Base-by-base conservation (phyloP, 2,113 vertebrate species). In the Atherinomorus stipes region DNA sequence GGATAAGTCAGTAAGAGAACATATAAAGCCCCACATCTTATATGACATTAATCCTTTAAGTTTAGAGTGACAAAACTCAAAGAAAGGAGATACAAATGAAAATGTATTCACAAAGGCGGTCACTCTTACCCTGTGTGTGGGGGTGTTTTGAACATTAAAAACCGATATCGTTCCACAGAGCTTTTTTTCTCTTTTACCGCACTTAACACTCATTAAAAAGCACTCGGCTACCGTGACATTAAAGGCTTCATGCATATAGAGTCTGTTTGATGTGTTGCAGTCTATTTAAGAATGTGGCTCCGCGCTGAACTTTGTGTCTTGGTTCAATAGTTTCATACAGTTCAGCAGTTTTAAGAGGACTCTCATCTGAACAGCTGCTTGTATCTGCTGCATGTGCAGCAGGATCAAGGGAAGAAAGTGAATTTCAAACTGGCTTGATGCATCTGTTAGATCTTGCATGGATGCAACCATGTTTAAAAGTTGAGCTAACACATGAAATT, bases 241-340 rank as follows among this genome's bases (percentile, higher is more conserved):
- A 75, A 64, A 71, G 45, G 7, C 37, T 44, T 45, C 18, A n/a
- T 56, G 25, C 28, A 44, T 49, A 42, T 7, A 22, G 10, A 25
- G 42, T 59, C 47, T 37, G 53, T 63, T 75, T 78, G 58, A 80
- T 78, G 45, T 59, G 23, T 11, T 44, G 62, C 40, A 38, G 53
- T 16, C 16, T 31, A n/a, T 16, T 45, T 71, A 22, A 54, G 7
- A 38, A 31, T 45, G 49, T 37, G 15, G 57, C 62, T 42, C 67
- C 40, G 18, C 15, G 3, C 11, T 74, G 19, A 71, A 56, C 59
- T 62, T 38, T 19, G 1, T 44, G 34, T 57, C 66, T 51, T 31
- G 28, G 56, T 50, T 67, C 72, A 66, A 10, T 7, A 44, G 53
- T 18, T 51, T 63, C 54, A 63, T 11, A 38, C 68, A 26, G 64